Base-by-base conservation (phyloP, 2,888 invertebrate genomes). In the Linnaemya vulpina region DNA sequence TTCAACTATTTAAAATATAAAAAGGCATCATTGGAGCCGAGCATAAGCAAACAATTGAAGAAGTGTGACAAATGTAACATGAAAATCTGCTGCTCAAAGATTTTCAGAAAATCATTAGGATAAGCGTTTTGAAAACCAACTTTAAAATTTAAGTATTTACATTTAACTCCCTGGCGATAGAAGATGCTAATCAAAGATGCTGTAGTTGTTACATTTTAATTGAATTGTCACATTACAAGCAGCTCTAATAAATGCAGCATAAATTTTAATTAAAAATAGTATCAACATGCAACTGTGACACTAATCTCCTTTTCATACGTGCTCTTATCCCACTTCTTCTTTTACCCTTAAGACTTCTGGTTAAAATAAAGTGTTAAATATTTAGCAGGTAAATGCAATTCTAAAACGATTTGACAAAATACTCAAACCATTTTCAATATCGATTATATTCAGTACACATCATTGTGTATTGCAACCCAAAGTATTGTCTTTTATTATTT, bases 311-410 rank as follows among this genome's bases (percentile, higher is more conserved):
- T 65, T 63, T 74, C 77, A 78, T 75, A 75, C 78, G 85, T 82
- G 82, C 75, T 78, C 51, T 76, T 74, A 49, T 81, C 49, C 73
- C 38, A 68, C 67, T 46, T 74, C 63, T 74, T 58, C 17, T 5
- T 58, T 22, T 35, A 20, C 13, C 38, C 17, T 38, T 58, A 62
- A 17, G 62, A 68, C 73, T 81, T 76, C 67, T 78, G 70, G 43
- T 78, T 78, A 71, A 80, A 63, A 58, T 35, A 75, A 85, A 75
- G 65, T 85, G 78, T 82, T 78, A 71, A 85, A 43, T 78, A 74
- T 65, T 78, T 60, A 38, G 49, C 82, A 85, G 85, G 85, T 85
- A 85, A 77, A 58, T 53, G 20, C 13, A 20, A 62, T 46, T 35
- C 15, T 22, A 43, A 22, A 70, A 10, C 22, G 68, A 43, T 20